These are phyloP conservation scores for Scaptomyza parva DNA, from an alignment of 2,888 invertebrate genomes.

Conservation along the genomic window DNA sequence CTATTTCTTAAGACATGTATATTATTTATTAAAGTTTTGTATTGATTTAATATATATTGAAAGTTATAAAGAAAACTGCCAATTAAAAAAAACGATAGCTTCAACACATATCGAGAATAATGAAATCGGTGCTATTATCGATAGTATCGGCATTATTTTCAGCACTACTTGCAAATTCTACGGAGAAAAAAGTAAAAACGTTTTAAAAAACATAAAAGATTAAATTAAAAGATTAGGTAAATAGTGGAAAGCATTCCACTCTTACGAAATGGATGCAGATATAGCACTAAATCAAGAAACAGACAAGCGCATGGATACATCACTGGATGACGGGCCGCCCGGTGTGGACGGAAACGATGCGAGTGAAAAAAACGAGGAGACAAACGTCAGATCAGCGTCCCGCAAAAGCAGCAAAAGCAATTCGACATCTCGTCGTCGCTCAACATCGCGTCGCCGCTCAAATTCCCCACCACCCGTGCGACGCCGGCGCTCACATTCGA, in stretches of 20 bases:
- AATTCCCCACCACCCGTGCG: conserved; percentile 75
- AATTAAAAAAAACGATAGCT: too few species aligned
- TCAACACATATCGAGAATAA: background rate
- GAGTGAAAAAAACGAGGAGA: conserved; percentile 60
- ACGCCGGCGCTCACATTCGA: conserved; percentile 80
- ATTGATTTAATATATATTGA: too few species aligned
- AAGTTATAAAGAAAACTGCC: background rate
- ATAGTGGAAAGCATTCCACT: conserved; percentile 40
- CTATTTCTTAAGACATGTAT: background rate
- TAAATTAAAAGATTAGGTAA: conserved; percentile 12
- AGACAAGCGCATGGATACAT: conserved; percentile 78
- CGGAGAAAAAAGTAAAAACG: conserved; percentile 48
- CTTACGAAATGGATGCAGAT: conserved; percentile 81
- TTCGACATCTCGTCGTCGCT: conserved; percentile 62
- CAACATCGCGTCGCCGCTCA: conserved; percentile 69
- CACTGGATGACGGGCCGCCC: conserved; percentile 82
- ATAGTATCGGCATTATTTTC: conserved; percentile 37
- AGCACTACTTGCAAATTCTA: conserved; percentile 43
- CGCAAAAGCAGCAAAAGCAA: conserved; percentile 58
- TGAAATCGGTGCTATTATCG: conserved; percentile 13
- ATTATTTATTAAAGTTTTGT: background rate
- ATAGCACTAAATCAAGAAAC: conserved; percentile 74
- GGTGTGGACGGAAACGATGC: conserved; percentile 80
- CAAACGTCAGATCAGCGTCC: conserved; percentile 20
- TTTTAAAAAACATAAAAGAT: conserved; percentile 31